Conservation (phyloP, 2,888 invertebrate genomes). For the Oeneis ivallda region DNA sequence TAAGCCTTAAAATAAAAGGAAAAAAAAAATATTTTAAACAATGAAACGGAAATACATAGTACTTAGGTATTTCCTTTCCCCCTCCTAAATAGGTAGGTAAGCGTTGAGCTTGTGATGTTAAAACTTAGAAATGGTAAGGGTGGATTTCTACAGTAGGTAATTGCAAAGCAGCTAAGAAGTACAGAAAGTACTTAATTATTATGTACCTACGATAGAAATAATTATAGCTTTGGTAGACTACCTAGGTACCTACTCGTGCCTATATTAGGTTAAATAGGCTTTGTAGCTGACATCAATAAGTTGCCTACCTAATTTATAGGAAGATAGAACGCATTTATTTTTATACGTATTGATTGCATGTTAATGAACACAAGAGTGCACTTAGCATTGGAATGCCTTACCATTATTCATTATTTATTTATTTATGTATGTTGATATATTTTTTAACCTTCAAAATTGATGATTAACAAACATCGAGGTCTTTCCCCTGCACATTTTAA, state of each 20-base stretch:
- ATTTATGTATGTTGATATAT: conserved; percentile 32
- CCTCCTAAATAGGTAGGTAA: too few relatives aligned
- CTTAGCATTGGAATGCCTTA: conserved; percentile 33
- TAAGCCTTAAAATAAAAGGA: too few relatives aligned
- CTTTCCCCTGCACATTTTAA: conserved; percentile 21
- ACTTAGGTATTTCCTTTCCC: too few relatives aligned
- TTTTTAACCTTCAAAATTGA: conserved; percentile 34
- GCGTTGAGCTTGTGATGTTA: too few relatives aligned
- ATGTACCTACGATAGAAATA: neutral
- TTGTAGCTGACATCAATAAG: neutral
- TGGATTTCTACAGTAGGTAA: too few relatives aligned
- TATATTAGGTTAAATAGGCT: neutral
- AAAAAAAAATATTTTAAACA: too few relatives aligned
- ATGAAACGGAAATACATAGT: too few relatives aligned
- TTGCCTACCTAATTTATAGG: neutral
- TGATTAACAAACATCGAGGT: conserved; percentile 31
- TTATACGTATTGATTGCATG: conserved; percentile 11
- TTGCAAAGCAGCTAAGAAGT: too few relatives aligned
- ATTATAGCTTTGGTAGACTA: neutral
- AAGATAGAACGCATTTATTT: neutral
- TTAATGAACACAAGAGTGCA: conserved; percentile 28
- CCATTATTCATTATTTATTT: conserved; percentile 32
- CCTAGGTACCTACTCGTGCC: neutral
- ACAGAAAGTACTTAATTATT: too few relatives aligned
- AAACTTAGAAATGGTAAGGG: too few relatives aligned